Conservation (phyloP, 2,888 invertebrate genomes). For the Polydrusus cervinus region DNA sequence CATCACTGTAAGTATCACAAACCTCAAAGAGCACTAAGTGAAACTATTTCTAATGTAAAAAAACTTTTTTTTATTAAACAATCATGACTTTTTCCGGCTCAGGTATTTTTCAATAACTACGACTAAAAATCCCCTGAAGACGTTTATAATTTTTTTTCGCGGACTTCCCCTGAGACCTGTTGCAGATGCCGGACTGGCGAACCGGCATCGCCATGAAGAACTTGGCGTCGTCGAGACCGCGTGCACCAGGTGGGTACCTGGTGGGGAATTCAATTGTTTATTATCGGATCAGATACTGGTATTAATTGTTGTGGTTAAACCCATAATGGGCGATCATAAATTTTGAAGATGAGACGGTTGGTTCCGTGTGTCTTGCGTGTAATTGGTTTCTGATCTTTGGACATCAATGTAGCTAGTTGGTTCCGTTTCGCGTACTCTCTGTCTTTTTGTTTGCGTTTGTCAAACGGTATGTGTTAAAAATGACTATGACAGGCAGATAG, state of each 20-base stretch:
- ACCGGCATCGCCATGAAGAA: constrained; percentile 47
- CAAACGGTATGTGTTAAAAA: no score
- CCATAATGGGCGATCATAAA: constrained; percentile 11
- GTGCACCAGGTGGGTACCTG: constrained; percentile 35
- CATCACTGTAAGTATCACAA: constrained; percentile 11
- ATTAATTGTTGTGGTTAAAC: constrained; percentile 27
- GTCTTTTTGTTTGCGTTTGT: no score
- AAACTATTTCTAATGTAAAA: background rate
- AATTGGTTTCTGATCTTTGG: background rate
- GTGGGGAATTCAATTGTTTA: constrained; percentile 47
- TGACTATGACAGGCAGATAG: no score
- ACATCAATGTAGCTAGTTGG: no score
- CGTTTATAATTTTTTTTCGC: constrained; percentile 17
- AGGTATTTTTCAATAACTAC: background rate
- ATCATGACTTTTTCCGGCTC: background rate
- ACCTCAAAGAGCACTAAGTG: background rate
- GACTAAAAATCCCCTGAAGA: background rate
- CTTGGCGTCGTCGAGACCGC: constrained; percentile 38
- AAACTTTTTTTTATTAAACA: background rate
- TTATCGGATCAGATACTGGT: constrained; percentile 15
- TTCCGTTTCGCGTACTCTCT: no score
- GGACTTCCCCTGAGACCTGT: constrained; percentile 34
- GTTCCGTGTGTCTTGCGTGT: background rate
- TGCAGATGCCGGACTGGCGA: constrained; percentile 43
- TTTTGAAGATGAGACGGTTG: background rate